A percentile compares a stretch with the other conserved stretches of the same genome.
Evolutionary conservation across 2,888 invertebrate genomes (phyloP).

Genomic region (Desoria tigrina): DNA sequence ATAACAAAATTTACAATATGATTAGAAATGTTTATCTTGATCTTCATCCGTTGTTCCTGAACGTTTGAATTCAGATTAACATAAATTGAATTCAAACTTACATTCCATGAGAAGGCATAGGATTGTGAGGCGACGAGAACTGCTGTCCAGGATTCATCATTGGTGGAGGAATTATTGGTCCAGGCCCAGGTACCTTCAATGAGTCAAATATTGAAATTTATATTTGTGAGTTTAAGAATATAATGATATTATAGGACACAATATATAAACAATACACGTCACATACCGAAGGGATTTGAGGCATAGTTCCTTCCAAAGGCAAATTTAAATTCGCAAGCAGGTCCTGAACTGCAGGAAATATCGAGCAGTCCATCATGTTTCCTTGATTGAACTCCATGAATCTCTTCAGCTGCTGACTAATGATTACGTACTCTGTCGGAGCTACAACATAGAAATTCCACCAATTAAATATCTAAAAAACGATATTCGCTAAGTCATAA

Average conservation of each 20-base stretch:
- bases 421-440: conserved; percentile 59
- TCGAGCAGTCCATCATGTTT: conserved; percentile 73
- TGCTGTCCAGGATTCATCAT: conserved; percentile 14
- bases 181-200: conserved; percentile 33
- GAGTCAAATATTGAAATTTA: background rate
- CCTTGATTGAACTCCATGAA: conserved; percentile 71
- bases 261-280: no score
- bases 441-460: conserved; percentile 30
- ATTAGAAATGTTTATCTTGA: no score
- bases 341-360: conserved; percentile 88
- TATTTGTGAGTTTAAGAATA: background rate
- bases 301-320: conserved; percentile 65
- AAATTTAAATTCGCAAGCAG: conserved; percentile 78
- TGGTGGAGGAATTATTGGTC: conserved; percentile 35
- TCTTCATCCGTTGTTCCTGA: no score
- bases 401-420: conserved; percentile 67
- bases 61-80: no score
- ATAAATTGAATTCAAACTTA: no score
- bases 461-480: no score
- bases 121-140: conserved; percentile 12
- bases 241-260: background rate
- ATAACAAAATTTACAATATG: no score
- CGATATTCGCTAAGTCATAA: background rate
- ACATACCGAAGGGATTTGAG: conserved; percentile 24
- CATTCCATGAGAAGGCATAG: conserved; percentile 11